These are phyloP conservation scores for Pharmacophagus antenor DNA, from an alignment of 2,888 invertebrate species.

Conservation along the genomic window DNA sequence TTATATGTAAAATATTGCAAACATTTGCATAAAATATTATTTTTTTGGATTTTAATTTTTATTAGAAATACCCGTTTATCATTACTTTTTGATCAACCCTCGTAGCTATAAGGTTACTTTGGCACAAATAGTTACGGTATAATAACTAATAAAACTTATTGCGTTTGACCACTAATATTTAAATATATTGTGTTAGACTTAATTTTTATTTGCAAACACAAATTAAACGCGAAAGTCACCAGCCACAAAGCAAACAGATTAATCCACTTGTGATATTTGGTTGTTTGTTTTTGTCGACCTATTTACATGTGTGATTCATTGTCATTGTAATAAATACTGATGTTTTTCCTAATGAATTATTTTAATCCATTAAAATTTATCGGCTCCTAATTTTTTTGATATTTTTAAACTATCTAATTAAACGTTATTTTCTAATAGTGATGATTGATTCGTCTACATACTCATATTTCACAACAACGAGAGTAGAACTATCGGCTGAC, in stretches of 20 bases:
- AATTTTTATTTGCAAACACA: neutral
- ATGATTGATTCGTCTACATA: too few species aligned
- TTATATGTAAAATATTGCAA: too few species aligned
- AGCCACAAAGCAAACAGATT: neutral
- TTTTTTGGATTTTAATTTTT: too few species aligned
- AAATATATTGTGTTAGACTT: neutral
- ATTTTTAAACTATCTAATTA: too few species aligned
- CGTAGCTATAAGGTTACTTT: neutral
- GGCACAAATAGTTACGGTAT: neutral
- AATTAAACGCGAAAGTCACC: neutral
- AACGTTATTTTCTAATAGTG: too few species aligned
- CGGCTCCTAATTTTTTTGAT: too few species aligned
- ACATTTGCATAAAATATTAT: too few species aligned
- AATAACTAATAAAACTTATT: too few species aligned
- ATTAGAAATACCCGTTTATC: too few species aligned
- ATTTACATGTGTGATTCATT: constrained; percentile 12
- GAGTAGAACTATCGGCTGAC: too few species aligned
- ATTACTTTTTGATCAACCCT: too few species aligned
- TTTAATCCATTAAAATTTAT: neutral
- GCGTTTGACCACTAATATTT: neutral
- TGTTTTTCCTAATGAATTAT: neutral
- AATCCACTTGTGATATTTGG: constrained; percentile 21
- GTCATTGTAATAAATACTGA: neutral
- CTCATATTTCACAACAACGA: too few species aligned
- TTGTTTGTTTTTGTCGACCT: constrained; percentile 7